Base-by-base conservation (phyloP, 2,888 invertebrate species). In the Machimus atricapillus region DNA sequence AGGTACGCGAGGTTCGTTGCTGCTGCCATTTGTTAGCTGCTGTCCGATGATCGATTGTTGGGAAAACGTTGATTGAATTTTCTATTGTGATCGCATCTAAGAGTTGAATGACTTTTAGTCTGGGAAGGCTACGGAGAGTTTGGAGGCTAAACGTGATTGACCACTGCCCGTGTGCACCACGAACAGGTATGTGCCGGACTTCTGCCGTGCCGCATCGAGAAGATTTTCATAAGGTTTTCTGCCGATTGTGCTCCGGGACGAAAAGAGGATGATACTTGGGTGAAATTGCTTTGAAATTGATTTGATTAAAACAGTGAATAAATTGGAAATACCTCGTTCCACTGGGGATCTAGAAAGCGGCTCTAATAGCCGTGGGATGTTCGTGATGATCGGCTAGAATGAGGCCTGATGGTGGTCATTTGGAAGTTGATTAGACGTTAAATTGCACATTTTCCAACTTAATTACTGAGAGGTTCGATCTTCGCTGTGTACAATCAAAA, bases 41-140 rank as follows among this genome's bases (percentile, higher is more conserved):
- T 78, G 86, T 58, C 78, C 58, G 77, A 86, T 86, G 86, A 86
- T 86, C 78, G 86, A 79, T 86, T 86, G 86, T 86, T 86, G 86
- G 40, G 79, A 86, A 86, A 79, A 86, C 77, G 86, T 78, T 86
- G 86, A 86, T 86, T 86, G 86, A 86, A 86, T 86, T 79, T 79
- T 78, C 86, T 77, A 86, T 86, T 86, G 78, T 86, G 78, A 78
- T 78, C 78, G 23, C 78, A 78, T 86, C 78, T 86, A 52, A 31
- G 40, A 78, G 86, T 86, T 86, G 86, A 86, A 86, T 86, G 86
- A 66, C 56, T 66, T 79, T 43, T 9, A 77, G 4, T 52, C 34
- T 77, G 43, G 74, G 76, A 52, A 77, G 19, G 37, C 34, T 12
- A 27, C 37, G n/a, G 73, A 12, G 52, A 77, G 27, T 52, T 77